Conservation (phyloP, 2,888 invertebrate genomes). For the Drosophila melanocephala region DNA sequence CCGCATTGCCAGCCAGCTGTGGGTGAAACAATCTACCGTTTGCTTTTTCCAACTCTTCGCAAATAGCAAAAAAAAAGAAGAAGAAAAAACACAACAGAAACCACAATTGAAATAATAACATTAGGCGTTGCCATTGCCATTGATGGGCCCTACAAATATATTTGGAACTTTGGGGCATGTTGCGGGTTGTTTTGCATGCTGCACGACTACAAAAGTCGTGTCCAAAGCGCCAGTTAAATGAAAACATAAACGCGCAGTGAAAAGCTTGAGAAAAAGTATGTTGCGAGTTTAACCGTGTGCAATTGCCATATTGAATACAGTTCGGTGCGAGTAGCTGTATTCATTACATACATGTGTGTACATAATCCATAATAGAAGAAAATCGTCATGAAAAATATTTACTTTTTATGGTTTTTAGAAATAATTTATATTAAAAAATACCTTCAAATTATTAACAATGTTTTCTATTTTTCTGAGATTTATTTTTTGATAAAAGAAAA, state of each 20-base stretch:
- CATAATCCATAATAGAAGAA: not conserved
- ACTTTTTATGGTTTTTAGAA: not conserved
- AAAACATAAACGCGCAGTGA: conserved; percentile 14
- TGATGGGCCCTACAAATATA: conserved; percentile 50
- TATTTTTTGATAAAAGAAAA: not conserved
- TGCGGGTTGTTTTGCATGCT: conserved; percentile 45
- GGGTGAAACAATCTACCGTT: conserved; percentile 51
- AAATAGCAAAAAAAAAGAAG: not conserved
- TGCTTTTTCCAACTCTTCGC: conserved; percentile 31
- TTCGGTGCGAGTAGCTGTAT: conserved; percentile 17
- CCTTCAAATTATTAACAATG: not conserved
- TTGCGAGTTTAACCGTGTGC: conserved; percentile 16
- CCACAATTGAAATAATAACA: conserved; percentile 59
- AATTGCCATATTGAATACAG: conserved; percentile 31
- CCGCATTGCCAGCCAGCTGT: conserved; percentile 59
- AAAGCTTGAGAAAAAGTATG: conserved; percentile 49
- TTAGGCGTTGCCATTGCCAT: conserved; percentile 72
- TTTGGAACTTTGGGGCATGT: conserved; percentile 15
- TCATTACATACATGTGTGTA: not conserved
- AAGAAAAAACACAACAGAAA: conserved; percentile 18
- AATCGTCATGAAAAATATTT: not conserved
- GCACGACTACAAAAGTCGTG: conserved; percentile 24
- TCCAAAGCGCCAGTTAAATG: conserved; percentile 25
- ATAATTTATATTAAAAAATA: not conserved
- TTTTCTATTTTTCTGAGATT: not conserved